Evolutionary conservation across 53 echinoderm and acorn worm species (phyloP), one percentile per base, ranked within the genome.

Genomic region (Holothuria leucospilota): DNA sequence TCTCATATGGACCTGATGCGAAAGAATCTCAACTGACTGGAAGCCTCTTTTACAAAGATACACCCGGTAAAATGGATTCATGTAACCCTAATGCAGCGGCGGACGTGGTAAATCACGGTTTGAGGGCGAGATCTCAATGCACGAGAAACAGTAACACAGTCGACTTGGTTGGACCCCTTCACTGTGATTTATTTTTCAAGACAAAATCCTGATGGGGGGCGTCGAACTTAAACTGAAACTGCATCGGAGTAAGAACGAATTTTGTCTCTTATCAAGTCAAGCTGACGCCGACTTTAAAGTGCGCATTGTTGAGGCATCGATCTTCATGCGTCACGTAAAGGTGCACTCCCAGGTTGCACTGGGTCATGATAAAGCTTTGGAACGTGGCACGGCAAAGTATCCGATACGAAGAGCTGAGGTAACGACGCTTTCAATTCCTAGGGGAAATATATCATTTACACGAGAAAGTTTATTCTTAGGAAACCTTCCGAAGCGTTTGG

Each of bases 171-270:
- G 89, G 84, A 24, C 39, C 71, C 28, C 46, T 94, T 26, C 91
- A 91, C 39, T 62, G 82, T 38, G 86, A 82, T 67, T 82, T 91
- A 59, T 86, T 91, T 56, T 90, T 68, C 93, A 90, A 86, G 91
- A 88, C 13, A 78, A 84, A 29, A 82, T 78, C 10, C 46, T 90
- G 28, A 63, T 87, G 14, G 88, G 69, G 23, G 93, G 90, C 90
- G 69, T 34, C 2, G 34, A 34, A 34, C 34, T 34, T 34, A 34
- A n/a, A 34, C 34, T 34, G 34, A 34, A 34, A 34, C 84, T 93
- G 13, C 77, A 84, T 67, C 86, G 74, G 16, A 90, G 84, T 26
- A 89, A 89, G 65, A 80, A 90, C 27, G 62, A 83, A 34, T 34
- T 34, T 34, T 34, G 34, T 34, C 3, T 34, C 1, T 3, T 34